Percentiles rank a stretch among this genome's conserved stretches.
These are phyloP conservation scores for Octodonta nipae DNA, from an alignment of 2,888 invertebrate genomes.

Conservation along the genomic window DNA sequence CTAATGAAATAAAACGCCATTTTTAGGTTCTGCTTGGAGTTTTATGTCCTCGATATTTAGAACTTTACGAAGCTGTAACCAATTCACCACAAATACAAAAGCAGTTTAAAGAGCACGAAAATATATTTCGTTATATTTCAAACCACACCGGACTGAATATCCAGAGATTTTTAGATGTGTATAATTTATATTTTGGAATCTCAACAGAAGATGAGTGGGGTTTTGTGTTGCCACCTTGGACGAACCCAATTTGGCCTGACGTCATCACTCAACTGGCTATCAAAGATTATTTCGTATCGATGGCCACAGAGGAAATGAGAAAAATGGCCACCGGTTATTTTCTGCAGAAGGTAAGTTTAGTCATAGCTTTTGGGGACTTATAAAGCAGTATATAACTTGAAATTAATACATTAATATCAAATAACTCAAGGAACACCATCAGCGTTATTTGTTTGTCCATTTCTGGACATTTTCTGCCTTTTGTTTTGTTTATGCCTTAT, in stretches of 20 bases:
- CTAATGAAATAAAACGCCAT: too few relatives aligned
- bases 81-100: constrained; percentile 28
- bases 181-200: constrained; percentile 46
- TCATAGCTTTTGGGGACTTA: too few relatives aligned
- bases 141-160: constrained; percentile 40
- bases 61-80: constrained; percentile 13
- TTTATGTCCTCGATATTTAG: constrained; percentile 17
- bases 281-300: constrained; percentile 13
- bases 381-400: too few relatives aligned
- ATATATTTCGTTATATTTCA: constrained; percentile 38
- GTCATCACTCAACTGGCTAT: constrained; percentile 25
- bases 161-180: constrained; percentile 41
- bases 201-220: constrained; percentile 42
- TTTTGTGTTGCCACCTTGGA: constrained; percentile 34
- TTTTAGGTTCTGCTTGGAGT: constrained; percentile 11
- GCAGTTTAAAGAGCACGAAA: constrained; percentile 34
- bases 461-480: background rate
- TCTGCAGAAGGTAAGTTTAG: constrained; percentile 14
- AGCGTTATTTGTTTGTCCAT: background rate
- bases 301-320: constrained; percentile 25
- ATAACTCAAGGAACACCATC: background rate
- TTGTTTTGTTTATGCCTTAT: background rate
- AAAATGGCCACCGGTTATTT: constrained; percentile 16
- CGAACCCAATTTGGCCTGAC: constrained; percentile 26
- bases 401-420: too few relatives aligned